These are phyloP conservation scores for Myiopsitta monachus DNA, from an alignment of 2,113 vertebrate genomes.

Conservation along the genomic window DNA sequence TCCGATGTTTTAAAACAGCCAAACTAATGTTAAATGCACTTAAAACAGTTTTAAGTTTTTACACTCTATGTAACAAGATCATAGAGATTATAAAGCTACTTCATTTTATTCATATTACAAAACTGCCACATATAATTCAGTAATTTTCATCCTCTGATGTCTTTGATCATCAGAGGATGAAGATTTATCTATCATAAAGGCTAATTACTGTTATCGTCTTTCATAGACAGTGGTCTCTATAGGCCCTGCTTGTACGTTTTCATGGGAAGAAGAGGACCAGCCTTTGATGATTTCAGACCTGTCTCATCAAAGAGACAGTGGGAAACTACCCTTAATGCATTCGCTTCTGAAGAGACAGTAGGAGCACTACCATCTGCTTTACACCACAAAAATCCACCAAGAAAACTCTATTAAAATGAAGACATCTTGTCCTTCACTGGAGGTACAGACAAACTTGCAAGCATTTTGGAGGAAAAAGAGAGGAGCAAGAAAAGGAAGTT, in stretches of 20 bases:
- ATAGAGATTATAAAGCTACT: constrained; percentile 17
- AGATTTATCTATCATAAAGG: constrained; percentile 59
- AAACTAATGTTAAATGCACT: constrained; percentile 4
- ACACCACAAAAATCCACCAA: background rate
- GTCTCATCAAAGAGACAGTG: constrained; percentile 53
- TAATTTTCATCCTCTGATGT: constrained; percentile 59
- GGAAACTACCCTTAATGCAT: constrained; percentile 39
- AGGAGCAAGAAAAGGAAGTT: background rate
- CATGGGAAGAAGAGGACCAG: constrained; percentile 41
- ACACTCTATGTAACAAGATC: background rate
- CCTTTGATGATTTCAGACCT: constrained; percentile 62
- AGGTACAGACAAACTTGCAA: background rate
- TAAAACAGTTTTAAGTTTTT: too few relatives aligned
- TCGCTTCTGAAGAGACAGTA: constrained; percentile 32
- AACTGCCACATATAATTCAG: constrained; percentile 45
- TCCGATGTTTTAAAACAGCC: background rate
- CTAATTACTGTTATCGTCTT: constrained; percentile 55
- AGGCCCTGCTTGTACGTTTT: constrained; percentile 38
- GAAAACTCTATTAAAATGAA: background rate
- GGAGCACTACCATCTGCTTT: constrained; percentile 43
- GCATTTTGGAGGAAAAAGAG: background rate
- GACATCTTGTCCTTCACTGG: background rate
- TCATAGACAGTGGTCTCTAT: constrained; percentile 32
- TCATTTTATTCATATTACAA: constrained; percentile 48
- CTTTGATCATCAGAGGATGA: constrained; percentile 68